These are phyloP conservation scores for Drosophila setosimentum DNA, from an alignment of 2,888 invertebrate species.

Conservation along the genomic window DNA sequence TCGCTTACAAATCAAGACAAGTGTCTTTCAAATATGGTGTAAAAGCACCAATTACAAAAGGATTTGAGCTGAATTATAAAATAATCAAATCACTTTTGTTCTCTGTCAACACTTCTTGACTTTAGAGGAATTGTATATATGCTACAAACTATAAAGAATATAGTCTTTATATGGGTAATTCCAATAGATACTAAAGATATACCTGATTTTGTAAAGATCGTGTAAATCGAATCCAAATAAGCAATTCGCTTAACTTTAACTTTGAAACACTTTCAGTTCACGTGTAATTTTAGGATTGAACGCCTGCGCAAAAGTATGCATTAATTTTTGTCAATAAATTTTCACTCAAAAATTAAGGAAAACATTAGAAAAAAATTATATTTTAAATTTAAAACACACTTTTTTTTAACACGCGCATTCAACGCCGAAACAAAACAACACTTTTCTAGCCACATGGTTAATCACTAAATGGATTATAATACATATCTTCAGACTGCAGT, in stretches of 20 bases:
- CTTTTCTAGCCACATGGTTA: constrained; percentile 25
- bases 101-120: constrained; percentile 1
- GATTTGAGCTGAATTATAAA: constrained; percentile 19
- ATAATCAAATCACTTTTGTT: constrained; percentile 7
- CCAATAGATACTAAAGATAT: background rate
- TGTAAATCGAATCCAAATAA: background rate
- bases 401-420: background rate
- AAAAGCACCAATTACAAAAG: constrained; percentile 10
- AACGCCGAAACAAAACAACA: constrained; percentile 1
- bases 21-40: background rate
- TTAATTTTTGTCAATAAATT: constrained; percentile 34
- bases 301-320: constrained; percentile 29
- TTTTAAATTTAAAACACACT: constrained; percentile 9
- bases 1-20: constrained; percentile 4
- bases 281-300: constrained; percentile 8
- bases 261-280: background rate
- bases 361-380: background rate
- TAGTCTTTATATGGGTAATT: too few relatives aligned
- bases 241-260: background rate
- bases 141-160: background rate
- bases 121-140: background rate
- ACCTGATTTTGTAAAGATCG: background rate
- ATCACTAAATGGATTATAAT: constrained; percentile 12
- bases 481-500: constrained; percentile 21
- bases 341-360: constrained; percentile 24